phyloP scores from a whole-genome alignment of 2,888 invertebrate species.

The Tricholauxania praeusta region DNA sequence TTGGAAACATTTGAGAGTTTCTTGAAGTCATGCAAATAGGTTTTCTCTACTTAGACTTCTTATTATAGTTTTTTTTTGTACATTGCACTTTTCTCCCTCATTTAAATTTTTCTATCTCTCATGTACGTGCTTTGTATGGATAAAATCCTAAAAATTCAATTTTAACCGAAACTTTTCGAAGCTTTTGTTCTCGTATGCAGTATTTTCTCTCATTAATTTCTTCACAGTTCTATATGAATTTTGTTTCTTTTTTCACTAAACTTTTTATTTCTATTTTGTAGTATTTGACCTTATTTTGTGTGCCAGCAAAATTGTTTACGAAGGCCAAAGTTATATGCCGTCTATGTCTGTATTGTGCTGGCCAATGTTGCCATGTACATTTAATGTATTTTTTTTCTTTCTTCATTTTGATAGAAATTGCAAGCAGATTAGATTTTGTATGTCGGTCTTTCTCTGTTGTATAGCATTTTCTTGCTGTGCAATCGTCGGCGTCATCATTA shows the following conservation, averaged over 20 bases:
- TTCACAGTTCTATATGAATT: background rate
- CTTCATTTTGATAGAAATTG: too few relatives aligned
- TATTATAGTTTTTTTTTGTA: too few relatives aligned
- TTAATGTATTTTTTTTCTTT: too few relatives aligned
- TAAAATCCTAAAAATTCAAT: background rate
- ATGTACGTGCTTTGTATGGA: too few relatives aligned
- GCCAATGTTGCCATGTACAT: too few relatives aligned
- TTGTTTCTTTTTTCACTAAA: background rate
- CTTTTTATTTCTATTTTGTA: background rate
- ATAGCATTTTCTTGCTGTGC: background rate
- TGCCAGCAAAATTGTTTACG: background rate
- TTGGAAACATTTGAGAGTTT: too few relatives aligned
- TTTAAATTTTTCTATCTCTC: too few relatives aligned
- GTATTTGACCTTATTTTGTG: constrained; percentile 12
- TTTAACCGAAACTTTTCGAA: background rate
- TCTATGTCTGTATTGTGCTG: background rate
- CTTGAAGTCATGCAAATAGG: too few relatives aligned
- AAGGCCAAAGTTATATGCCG: constrained; percentile 6
- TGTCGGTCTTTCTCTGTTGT: background rate
- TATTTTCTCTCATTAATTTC: background rate
- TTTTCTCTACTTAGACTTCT: too few relatives aligned
- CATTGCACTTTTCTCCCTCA: too few relatives aligned
- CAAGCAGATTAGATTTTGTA: background rate
- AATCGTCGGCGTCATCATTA: too few relatives aligned
- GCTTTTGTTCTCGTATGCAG: background rate